phyloP scores from a whole-genome alignment of 2,797 vertebrate genomes.

The Microctenopoma lineatum region DNA sequence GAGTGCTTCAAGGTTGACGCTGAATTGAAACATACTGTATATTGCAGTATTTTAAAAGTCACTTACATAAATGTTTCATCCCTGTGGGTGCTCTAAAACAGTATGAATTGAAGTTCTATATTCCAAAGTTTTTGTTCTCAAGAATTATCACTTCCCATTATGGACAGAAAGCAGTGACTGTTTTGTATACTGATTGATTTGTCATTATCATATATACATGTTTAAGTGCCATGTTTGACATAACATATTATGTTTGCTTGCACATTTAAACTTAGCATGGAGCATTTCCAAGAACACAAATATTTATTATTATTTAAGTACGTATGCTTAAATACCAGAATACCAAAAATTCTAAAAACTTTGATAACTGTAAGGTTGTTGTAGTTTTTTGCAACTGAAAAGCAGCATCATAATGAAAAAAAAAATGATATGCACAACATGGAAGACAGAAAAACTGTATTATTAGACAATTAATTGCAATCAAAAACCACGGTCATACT shows the following conservation, averaged over 20 bases:
- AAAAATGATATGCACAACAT: neutral
- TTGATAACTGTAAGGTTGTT: too few relatives aligned
- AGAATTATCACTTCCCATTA: neutral
- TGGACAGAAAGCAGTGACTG: neutral
- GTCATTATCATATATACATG: neutral
- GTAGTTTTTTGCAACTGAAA: neutral
- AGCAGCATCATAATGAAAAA: too few relatives aligned
- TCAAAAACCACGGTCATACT: neutral
- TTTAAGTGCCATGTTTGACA: neutral
- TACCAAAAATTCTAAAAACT: too few relatives aligned
- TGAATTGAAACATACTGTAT: conserved; percentile 45
- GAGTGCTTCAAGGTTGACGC: conserved; percentile 54
- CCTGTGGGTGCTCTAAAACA: conserved; percentile 27
- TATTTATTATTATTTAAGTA: too few relatives aligned
- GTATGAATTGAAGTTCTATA: conserved; percentile 26
- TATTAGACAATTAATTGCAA: neutral
- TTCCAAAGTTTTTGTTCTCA: conserved; percentile 11
- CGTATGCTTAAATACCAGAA: too few relatives aligned
- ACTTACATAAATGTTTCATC: conserved; percentile 44
- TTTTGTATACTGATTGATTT: neutral
- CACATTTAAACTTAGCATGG: neutral
- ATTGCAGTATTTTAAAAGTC: conserved; percentile 52
- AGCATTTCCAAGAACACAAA: neutral
- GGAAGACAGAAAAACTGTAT: neutral
- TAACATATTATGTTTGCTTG: neutral